Conservation (phyloP, 2,113 vertebrate species). For the Gila orcuttii region DNA sequence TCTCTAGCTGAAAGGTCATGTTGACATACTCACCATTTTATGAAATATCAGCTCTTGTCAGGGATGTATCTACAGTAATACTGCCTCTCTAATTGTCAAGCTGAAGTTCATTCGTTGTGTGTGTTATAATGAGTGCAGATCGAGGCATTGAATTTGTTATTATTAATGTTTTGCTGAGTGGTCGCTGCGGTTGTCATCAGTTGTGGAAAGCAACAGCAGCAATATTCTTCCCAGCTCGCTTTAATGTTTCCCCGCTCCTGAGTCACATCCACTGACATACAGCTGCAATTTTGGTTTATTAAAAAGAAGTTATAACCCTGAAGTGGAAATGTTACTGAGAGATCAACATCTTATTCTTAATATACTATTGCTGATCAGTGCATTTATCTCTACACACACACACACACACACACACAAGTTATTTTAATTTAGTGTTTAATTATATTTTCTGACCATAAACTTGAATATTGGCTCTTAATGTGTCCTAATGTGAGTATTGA, state of each 20-base stretch:
- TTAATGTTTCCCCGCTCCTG: background rate
- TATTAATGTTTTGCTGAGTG: slow-evolving; percentile 31
- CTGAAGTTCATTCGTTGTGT: background rate
- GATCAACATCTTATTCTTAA: background rate
- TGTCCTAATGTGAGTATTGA: slow-evolving; percentile 40
- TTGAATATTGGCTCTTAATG: slow-evolving; percentile 18
- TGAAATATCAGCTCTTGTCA: background rate
- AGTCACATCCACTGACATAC: background rate
- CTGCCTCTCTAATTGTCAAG: background rate
- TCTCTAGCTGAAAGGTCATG: background rate
- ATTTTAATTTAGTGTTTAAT: slow-evolving; percentile 32
- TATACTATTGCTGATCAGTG: background rate
- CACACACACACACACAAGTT: background rate
- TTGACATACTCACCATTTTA: background rate
- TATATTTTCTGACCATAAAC: slow-evolving; percentile 50
- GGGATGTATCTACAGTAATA: background rate
- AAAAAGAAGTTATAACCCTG: background rate
- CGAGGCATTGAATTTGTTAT: background rate
- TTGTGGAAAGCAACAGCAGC: slow-evolving; percentile 2
- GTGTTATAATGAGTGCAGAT: slow-evolving; percentile 3
- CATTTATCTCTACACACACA: background rate
- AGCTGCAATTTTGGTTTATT: slow-evolving; percentile 20
- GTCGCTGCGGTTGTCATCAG: background rate
- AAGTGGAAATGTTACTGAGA: background rate
- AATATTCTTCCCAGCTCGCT: slow-evolving; percentile 22